These are phyloP conservation scores for Hippocampus zosterae DNA, from an alignment of 2,113 vertebrate species.

Conservation along the genomic window DNA sequence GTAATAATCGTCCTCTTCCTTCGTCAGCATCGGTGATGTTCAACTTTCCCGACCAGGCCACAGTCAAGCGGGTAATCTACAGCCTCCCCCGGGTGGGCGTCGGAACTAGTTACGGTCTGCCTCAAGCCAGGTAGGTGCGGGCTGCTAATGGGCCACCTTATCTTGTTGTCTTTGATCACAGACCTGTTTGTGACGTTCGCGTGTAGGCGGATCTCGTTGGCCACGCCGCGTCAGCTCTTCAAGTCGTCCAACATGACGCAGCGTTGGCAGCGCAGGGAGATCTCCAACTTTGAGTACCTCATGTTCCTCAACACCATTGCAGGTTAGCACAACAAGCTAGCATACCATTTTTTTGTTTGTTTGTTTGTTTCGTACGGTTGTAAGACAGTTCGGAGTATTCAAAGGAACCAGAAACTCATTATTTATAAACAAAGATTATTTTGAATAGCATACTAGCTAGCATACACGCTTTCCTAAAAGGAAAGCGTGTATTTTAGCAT, in stretches of 20 bases:
- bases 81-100: slow-evolving; percentile 96
- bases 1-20: slow-evolving; percentile 11
- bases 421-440: no score
- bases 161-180: neutral
- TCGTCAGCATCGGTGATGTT: slow-evolving; percentile 96
- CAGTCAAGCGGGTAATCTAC: slow-evolving; percentile 97
- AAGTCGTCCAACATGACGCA: slow-evolving; percentile 99
- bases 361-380: no score
- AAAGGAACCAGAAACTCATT: no score
- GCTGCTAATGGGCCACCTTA: no score
- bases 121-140: slow-evolving; percentile 87
- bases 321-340: slow-evolving; percentile 69
- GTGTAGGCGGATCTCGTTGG: slow-evolving; percentile 91
- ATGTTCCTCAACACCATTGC: slow-evolving; percentile 99
- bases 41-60: slow-evolving; percentile 98
- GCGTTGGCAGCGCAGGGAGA: slow-evolving; percentile 97
- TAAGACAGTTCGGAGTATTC: no score
- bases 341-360: no score
- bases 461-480: no score
- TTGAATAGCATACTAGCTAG: no score
- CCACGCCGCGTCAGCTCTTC: slow-evolving; percentile 95
- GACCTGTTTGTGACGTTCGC: neutral
- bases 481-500: no score
- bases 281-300: slow-evolving; percentile 99
- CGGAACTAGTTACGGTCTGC: slow-evolving; percentile 97